Conservation (phyloP, 2,888 invertebrate genomes). For the Platypus cylindrus region DNA sequence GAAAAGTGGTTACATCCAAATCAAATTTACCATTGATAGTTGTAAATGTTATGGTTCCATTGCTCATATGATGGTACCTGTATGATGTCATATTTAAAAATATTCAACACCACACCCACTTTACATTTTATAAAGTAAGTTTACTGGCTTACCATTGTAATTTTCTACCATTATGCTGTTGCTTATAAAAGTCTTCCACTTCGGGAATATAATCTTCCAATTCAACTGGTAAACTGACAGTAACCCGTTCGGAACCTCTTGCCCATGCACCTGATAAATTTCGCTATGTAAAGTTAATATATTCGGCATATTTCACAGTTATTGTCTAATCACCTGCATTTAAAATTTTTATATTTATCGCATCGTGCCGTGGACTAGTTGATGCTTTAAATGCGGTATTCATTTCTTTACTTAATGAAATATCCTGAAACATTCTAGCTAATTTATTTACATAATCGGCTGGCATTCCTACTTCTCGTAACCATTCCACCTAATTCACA, state of each 20-base stretch:
- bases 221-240: constrained; percentile 92
- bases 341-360: constrained; percentile 95
- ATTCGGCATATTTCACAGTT: not conserved
- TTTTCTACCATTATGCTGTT: constrained; percentile 94
- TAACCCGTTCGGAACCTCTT: constrained; percentile 83
- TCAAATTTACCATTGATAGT: constrained; percentile 90
- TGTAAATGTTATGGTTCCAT: constrained; percentile 93
- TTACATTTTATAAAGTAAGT: not conserved
- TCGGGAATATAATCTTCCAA: constrained; percentile 98
- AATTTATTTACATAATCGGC: constrained; percentile 98
- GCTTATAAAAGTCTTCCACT: constrained; percentile 96
- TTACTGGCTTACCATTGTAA: constrained; percentile 77
- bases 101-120: no score
- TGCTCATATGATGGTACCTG: constrained; percentile 93
- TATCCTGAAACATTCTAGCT: constrained; percentile 96
- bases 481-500: constrained; percentile 59
- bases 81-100: no score
- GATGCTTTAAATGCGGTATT: constrained; percentile 70
- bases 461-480: constrained; percentile 97
- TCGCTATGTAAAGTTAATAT: constrained; percentile 40
- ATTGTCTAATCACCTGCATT: constrained; percentile 40
- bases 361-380: constrained; percentile 66
- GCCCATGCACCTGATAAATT: constrained; percentile 71
- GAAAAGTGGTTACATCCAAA: constrained; percentile 97
- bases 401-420: constrained; percentile 93